Percentiles rank a stretch among this genome's conserved stretches.
These are phyloP conservation scores for Lethocerus indicus DNA, from an alignment of 1,140 invertebrate species.

Conservation along the genomic window DNA sequence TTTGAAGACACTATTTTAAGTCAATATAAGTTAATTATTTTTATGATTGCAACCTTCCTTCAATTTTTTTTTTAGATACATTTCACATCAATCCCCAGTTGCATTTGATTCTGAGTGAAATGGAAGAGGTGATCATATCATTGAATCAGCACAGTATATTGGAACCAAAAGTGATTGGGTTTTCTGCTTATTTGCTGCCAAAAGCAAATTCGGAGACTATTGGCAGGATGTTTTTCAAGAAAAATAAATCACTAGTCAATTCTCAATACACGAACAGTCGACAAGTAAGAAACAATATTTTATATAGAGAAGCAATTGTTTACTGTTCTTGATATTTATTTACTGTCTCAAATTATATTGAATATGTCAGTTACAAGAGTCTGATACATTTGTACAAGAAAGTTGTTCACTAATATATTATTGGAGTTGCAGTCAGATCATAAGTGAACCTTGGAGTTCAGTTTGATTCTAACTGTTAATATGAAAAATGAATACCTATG, in stretches of 20 bases:
- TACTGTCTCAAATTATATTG: too few relatives aligned
- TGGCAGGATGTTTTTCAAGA: constrained; percentile 65
- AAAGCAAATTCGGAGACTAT: constrained; percentile 49
- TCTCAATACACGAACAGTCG: constrained; percentile 84
- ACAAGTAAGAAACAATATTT: constrained; percentile 38
- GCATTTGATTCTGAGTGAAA: constrained; percentile 59
- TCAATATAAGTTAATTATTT: too few relatives aligned
- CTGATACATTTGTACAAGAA: too few relatives aligned
- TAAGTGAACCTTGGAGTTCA: too few relatives aligned
- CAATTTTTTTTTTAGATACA: constrained; percentile 53
- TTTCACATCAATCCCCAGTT: constrained; percentile 89
- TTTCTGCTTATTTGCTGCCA: constrained; percentile 67
- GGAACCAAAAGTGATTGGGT: constrained; percentile 84
- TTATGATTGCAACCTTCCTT: too few relatives aligned
- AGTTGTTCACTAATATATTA: too few relatives aligned
- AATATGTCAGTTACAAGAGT: too few relatives aligned
- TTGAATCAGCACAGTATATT: constrained; percentile 81
- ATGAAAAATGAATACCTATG: too few relatives aligned
- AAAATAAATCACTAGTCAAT: constrained; percentile 72
- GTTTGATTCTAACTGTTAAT: too few relatives aligned
- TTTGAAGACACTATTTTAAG: too few relatives aligned
- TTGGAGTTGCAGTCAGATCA: too few relatives aligned
- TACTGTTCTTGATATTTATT: too few relatives aligned
- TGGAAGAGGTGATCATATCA: constrained; percentile 72
- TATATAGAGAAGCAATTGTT: neutral